Evolutionary conservation across 2,888 invertebrate species (phyloP).

Genomic region (Drosophila recens): DNA sequence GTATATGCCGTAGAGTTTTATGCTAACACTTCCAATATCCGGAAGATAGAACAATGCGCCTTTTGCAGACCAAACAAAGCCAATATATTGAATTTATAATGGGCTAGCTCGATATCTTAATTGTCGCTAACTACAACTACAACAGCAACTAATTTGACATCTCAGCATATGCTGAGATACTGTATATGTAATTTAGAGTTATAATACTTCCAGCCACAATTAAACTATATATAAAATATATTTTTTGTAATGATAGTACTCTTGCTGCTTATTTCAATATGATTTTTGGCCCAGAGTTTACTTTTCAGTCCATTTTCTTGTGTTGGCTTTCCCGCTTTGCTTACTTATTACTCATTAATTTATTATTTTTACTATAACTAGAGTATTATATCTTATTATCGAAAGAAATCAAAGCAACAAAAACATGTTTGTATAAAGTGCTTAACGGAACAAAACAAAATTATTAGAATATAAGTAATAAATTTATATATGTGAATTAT

Average conservation of each 20-base stretch:
- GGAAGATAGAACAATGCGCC: conserved; percentile 29
- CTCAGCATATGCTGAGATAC: conserved; percentile 25
- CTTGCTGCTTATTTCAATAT: conserved; percentile 51
- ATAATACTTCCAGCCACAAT: conserved; percentile 69
- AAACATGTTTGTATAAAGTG: conserved; percentile 53
- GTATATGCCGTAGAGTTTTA: conserved; percentile 36
- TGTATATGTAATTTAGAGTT: conserved; percentile 47
- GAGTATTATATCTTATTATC: conserved; percentile 68
- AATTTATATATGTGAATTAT: conserved; percentile 51
- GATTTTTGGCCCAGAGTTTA: conserved; percentile 37
- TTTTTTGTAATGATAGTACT: conserved; percentile 54
- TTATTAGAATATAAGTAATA: conserved; percentile 32
- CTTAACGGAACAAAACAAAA: conserved; percentile 33
- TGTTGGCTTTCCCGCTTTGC: conserved; percentile 63
- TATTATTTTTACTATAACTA: conserved; percentile 72
- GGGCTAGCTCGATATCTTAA: conserved; percentile 36
- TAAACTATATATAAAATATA: conserved; percentile 62
- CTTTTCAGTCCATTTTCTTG: conserved; percentile 29
- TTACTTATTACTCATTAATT: conserved; percentile 74
- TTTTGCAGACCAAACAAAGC: conserved; percentile 36
- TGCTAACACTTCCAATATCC: conserved; percentile 24
- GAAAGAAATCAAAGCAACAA: conserved; percentile 31
- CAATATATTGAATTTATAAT: conserved; percentile 51
- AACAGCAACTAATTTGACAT: conserved; percentile 44
- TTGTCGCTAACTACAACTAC: conserved; percentile 36